Evolutionary conservation across 2,797 vertebrate genomes (phyloP).

Genomic region (Hypotaenidia okinawae): DNA sequence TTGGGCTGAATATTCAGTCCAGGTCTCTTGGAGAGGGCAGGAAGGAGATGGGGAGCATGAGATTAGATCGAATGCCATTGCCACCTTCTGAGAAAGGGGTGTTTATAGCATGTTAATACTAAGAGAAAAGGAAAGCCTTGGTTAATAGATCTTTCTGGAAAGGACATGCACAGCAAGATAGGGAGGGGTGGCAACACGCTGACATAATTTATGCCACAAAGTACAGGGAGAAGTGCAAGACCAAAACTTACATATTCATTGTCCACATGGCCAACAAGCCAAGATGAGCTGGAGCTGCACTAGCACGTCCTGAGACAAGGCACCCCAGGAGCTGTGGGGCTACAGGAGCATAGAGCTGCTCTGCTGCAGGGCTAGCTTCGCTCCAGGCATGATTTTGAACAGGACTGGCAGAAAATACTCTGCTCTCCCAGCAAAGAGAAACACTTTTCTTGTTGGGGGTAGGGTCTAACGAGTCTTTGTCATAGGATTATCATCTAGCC

Average conservation of each 20-base stretch:
- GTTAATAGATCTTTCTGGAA: neutral
- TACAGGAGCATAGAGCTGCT: neutral
- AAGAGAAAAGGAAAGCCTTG: neutral
- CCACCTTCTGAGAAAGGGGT: neutral
- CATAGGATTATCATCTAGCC: neutral
- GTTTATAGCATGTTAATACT: neutral
- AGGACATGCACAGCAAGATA: fast-evolving
- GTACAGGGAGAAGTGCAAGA: neutral
- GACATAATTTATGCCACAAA: neutral
- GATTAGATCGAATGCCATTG: neutral
- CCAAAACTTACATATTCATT: neutral
- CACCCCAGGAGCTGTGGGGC: neutral
- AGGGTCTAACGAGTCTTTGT: neutral
- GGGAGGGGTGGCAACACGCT: neutral
- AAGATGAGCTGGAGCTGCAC: neutral
- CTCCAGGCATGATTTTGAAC: neutral
- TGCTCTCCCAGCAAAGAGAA: neutral
- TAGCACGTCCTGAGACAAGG: neutral
- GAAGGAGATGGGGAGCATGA: fast-evolving
- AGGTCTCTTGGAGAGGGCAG: neutral
- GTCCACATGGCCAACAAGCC: fast-evolving
- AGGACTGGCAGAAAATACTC: neutral
- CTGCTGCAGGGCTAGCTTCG: neutral
- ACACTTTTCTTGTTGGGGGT: neutral
- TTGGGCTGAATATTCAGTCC: neutral